phyloP scores from a whole-genome alignment of 1,140 invertebrate genomes.

The Formica selysi region DNA sequence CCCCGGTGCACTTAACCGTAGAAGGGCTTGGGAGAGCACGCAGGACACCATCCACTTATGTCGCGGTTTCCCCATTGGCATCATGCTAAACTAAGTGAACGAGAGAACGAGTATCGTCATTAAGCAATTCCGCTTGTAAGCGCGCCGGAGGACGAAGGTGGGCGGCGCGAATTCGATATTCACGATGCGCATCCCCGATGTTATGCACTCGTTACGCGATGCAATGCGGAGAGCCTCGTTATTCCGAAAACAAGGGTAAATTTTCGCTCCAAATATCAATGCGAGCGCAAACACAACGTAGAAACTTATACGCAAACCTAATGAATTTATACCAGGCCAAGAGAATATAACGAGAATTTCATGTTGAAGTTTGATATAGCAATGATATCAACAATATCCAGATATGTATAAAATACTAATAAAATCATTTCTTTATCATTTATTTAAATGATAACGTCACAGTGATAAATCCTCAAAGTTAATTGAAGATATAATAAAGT shows the following conservation, averaged over 20 bases:
- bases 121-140: slow-evolving; percentile 75
- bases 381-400: slow-evolving; percentile 5
- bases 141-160: slow-evolving; percentile 65
- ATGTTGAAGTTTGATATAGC: not conserved
- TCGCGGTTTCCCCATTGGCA: slow-evolving; percentile 78
- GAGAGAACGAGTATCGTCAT: slow-evolving; percentile 77
- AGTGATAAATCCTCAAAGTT: not conserved
- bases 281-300: slow-evolving; percentile 22
- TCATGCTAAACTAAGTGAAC: slow-evolving; percentile 78
- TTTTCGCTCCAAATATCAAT: slow-evolving; percentile 35
- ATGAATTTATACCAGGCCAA: slow-evolving; percentile 31
- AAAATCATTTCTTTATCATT: not conserved
- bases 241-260: slow-evolving; percentile 27
- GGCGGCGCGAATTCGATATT: slow-evolving; percentile 70
- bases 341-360: not conserved
- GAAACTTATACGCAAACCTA: slow-evolving; percentile 40
- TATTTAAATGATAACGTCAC: not conserved
- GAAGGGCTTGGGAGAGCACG: slow-evolving; percentile 72
- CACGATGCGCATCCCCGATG: slow-evolving; percentile 51
- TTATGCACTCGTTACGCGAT: slow-evolving; percentile 57
- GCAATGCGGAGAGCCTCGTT: slow-evolving; percentile 54
- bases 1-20: slow-evolving; percentile 74
- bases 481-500: slow-evolving; percentile 4
- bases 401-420: not conserved
- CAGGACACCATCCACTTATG: slow-evolving; percentile 78